phyloP scores from a whole-genome alignment of 2,797 vertebrate species.

The Microctenopoma stevenorrisi region DNA sequence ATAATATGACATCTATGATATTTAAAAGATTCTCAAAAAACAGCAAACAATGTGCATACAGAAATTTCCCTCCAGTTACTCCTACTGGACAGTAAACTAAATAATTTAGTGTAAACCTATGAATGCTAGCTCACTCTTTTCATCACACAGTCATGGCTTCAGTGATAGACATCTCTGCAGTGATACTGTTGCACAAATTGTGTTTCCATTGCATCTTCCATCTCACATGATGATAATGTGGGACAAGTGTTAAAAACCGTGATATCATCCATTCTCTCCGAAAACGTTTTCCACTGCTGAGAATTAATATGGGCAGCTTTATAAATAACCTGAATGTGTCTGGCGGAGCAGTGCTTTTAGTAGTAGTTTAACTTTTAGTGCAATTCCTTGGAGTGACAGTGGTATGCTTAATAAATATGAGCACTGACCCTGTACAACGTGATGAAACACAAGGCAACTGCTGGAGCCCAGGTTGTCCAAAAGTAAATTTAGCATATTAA shows the following conservation, averaged over 20 bases:
- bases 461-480: not conserved
- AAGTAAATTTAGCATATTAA: constrained; percentile 32
- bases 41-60: too few relatives aligned
- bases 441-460: constrained; percentile 61
- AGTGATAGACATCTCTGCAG: not conserved
- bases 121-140: not conserved
- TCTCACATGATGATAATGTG: not conserved
- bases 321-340: constrained; percentile 19
- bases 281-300: constrained; percentile 1
- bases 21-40: too few relatives aligned
- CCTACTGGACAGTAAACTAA: not conserved
- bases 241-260: not conserved
- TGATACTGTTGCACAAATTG: not conserved
- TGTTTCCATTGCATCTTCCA: not conserved
- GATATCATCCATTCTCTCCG: not conserved
- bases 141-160: too few relatives aligned
- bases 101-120: not conserved
- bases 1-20: not conserved
- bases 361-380: constrained; percentile 15
- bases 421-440: constrained; percentile 13
- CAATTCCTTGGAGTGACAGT: constrained; percentile 6
- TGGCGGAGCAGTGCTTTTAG: constrained; percentile 5
- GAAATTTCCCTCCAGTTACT: not conserved
- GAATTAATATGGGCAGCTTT: constrained; percentile 4
- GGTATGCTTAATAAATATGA: constrained; percentile 27